Base-by-base conservation (phyloP, 2,113 vertebrate genomes). In the Pao palembangensis region DNA sequence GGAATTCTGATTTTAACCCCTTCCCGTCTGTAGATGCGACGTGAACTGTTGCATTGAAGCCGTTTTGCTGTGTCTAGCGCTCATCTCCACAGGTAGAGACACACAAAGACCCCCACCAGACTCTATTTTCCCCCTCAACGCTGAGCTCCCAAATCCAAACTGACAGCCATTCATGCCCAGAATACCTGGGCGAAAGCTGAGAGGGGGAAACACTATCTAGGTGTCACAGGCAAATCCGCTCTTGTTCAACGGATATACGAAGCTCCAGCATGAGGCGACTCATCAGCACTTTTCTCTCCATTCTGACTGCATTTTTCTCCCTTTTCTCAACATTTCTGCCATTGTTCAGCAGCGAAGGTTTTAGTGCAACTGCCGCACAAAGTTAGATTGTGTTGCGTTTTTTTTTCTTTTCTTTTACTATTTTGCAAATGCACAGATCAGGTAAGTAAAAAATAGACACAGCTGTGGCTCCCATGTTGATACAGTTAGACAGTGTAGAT, bases 141-240 rank as follows among this genome's bases (percentile, higher is more conserved):
- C 79, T 78, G 84, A 87, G 84, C 88, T 83, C 80, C 74, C 77
- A 90, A 91, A 91, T 91, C 87, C 84, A 91, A 89, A 91, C 81
- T 89, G 90, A 88, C 88, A 90, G 85, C 81, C 89, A 87, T 92
- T 91, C 85, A 88, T 83, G 73, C 80, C 81, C 82, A 86, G 87
- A 86, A 89, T 90, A 91, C 91, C 90, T 92, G 90, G 80, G 80
- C 77, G 58, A 86, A 81, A 80, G 74, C 78, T 83, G 74, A 59
- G 75, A 63, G 64, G 71, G 79, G 68, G 76, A 15, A 59, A 55
- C 84, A 87, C 88, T 88, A 88, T 91, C 88, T 90, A 85, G 86
- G 84, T 86, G 80, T 80, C 86, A 87, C 88, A 90, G 88, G 89
- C 88, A 88, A 88, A 87, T 90, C 83, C 85, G 65, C 86, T 88